Percentiles rank a stretch among this genome's conserved stretches.
Evolutionary conservation across 1,140 invertebrate species (phyloP).

Genomic region (Drosophila malerkotliana): DNA sequence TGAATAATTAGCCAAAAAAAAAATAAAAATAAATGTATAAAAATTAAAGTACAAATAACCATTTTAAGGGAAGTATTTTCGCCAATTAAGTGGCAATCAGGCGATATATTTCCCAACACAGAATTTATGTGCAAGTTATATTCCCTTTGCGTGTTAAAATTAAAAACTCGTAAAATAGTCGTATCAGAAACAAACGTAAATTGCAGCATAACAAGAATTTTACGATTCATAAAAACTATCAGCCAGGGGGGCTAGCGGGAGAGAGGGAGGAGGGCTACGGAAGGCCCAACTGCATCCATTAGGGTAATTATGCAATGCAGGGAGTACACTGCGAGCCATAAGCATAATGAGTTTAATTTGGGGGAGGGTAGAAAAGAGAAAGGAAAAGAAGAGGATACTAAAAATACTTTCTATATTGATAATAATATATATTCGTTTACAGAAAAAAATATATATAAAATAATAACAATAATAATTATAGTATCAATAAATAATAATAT

Average conservation of each 20-base stretch:
- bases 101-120: slow-evolving; percentile 14
- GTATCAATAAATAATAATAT: no score
- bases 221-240: slow-evolving; percentile 68
- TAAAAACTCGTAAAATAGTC: slow-evolving; percentile 74
- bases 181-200: slow-evolving; percentile 61
- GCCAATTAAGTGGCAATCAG: slow-evolving; percentile 76
- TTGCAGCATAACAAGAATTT: slow-evolving; percentile 78
- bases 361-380: no score
- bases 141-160: slow-evolving; percentile 61
- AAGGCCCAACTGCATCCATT: slow-evolving; percentile 24
- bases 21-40: not conserved
- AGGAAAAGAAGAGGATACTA: not conserved
- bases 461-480: no score
- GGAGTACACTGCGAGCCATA: slow-evolving; percentile 9
- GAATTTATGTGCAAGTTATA: slow-evolving; percentile 14
- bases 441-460: no score
- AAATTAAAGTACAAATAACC: slow-evolving; percentile 16
- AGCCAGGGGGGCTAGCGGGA: not conserved
- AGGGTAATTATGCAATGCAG: slow-evolving; percentile 48
- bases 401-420: not conserved
- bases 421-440: no score
- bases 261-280: not conserved
- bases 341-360: not conserved
- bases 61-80: slow-evolving; percentile 40
- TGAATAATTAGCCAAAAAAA: slow-evolving; percentile 66